A percentile compares a stretch with the other conserved stretches of the same genome.
Conservation (phyloP, 2,888 invertebrate genomes). For the Aquatica leii region DNA sequence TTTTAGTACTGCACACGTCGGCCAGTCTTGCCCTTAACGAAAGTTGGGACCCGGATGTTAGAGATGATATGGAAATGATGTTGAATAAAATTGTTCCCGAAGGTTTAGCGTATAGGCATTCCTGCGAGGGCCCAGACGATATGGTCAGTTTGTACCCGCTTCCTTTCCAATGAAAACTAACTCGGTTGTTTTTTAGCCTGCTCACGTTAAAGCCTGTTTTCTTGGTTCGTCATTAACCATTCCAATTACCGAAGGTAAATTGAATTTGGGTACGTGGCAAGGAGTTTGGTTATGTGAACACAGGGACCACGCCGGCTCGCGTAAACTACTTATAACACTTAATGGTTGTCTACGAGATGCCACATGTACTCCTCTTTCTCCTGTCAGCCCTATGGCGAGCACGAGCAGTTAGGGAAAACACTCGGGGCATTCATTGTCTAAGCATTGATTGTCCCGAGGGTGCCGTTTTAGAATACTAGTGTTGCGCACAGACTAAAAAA, state of each 20-base stretch:
- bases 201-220: constrained; percentile 97
- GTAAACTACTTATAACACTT: constrained; percentile 84
- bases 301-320: constrained; percentile 93
- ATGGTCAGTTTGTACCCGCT: constrained; percentile 75
- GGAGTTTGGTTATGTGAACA: constrained; percentile 99
- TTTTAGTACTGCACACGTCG: constrained; percentile 96
- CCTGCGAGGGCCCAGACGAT: constrained; percentile 98
- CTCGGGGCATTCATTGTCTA: constrained; percentile 62
- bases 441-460: constrained; percentile 60
- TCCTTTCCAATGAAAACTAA: background rate
- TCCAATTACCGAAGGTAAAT: constrained; percentile 94
- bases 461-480: constrained; percentile 38
- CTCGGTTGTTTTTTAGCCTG: constrained; percentile 72
- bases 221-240: constrained; percentile 94
- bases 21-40: constrained; percentile 97
- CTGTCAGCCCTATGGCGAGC: constrained; percentile 84
- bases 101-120: constrained; percentile 94
- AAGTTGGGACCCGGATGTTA: constrained; percentile 97
- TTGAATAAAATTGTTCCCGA: constrained; percentile 98
- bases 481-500: constrained; percentile 56
- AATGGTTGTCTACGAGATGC: constrained; percentile 90
- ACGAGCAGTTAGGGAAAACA: constrained; percentile 90
- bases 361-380: constrained; percentile 86
- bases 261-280: constrained; percentile 97
- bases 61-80: constrained; percentile 99